A percentile compares a stretch with the other conserved stretches of the same genome.
These are phyloP conservation scores for Macquaria australasica DNA, from an alignment of 2,113 vertebrate genomes.

Conservation along the genomic window DNA sequence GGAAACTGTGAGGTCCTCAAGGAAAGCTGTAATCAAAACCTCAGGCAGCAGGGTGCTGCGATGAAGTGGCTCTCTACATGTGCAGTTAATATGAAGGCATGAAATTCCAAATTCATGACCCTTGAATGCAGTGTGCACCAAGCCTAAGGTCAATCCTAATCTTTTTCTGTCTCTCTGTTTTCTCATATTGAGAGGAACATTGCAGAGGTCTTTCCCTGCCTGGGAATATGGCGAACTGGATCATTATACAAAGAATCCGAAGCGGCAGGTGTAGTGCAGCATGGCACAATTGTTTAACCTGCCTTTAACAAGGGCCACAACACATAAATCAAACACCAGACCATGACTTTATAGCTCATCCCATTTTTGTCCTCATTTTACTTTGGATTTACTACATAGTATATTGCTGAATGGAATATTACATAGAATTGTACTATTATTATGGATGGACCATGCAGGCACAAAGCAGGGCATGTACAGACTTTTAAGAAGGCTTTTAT, in stretches of 20 bases:
- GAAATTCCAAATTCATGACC: slow-evolving; percentile 67
- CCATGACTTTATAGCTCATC: slow-evolving; percentile 27
- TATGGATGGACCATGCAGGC: slow-evolving; percentile 1
- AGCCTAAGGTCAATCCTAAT: slow-evolving; percentile 22
- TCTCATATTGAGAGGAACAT: slow-evolving; percentile 1
- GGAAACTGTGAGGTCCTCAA: slow-evolving; percentile 39
- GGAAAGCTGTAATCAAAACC: slow-evolving; percentile 65
- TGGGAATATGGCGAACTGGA: slow-evolving; percentile 21
- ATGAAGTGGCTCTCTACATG: slow-evolving; percentile 56
- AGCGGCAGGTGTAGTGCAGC: slow-evolving; percentile 52
- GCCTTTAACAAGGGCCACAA: slow-evolving; percentile 51
- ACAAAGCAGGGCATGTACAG: background rate
- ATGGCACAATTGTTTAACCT: slow-evolving; percentile 51
- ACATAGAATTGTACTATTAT: slow-evolving; percentile 1
- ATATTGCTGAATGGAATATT: slow-evolving; percentile 8
- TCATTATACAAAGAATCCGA: slow-evolving; percentile 43
- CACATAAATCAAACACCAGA: slow-evolving; percentile 45
- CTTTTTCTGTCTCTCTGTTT: slow-evolving; percentile 13
- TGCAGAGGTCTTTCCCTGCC: slow-evolving; percentile 5
- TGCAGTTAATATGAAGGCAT: slow-evolving; percentile 57
- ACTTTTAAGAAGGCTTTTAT: slow-evolving; percentile 29
- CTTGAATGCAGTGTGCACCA: slow-evolving; percentile 35
- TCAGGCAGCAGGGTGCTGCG: slow-evolving; percentile 36
- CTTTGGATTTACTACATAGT: slow-evolving; percentile 22
- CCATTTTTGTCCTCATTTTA: slow-evolving; percentile 39